Evolutionary conservation across 2,797 vertebrate genomes (phyloP).

Genomic region (Bradypus variegatus): DNA sequence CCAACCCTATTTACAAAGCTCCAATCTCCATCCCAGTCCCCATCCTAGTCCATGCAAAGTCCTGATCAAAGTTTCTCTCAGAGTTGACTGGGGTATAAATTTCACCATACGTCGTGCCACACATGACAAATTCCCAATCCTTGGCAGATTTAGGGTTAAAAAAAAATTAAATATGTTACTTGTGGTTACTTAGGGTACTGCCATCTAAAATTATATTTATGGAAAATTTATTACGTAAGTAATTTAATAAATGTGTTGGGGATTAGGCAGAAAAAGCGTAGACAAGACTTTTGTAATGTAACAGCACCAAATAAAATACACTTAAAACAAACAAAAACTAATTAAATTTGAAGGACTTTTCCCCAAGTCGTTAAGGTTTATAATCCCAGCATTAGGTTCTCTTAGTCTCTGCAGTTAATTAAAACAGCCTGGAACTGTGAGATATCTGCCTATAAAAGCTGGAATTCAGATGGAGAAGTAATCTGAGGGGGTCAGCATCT

Average conservation of each 20-base stretch:
- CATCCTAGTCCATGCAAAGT: neutral
- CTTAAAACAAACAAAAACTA: neutral
- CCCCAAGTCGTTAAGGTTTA: neutral
- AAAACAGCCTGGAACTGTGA: neutral
- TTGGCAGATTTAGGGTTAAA: neutral
- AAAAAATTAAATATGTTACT: neutral
- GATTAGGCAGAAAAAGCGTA: no score
- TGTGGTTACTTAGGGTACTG: no score
- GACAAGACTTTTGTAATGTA: no score
- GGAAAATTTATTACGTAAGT: no score
- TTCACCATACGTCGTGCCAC: neutral
- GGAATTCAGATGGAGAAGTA: neutral
- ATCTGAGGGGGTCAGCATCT: neutral
- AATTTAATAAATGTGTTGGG: no score
- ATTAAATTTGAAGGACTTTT: slow-evolving; percentile 15
- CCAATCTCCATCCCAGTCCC: neutral
- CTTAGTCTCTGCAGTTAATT: neutral
- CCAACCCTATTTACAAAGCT: neutral
- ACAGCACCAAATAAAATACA: no score
- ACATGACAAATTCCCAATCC: neutral
- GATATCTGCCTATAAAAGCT: neutral
- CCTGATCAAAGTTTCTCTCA: neutral
- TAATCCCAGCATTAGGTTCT: neutral
- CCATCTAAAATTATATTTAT: no score
- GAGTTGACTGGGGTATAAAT: neutral